phyloP scores from a whole-genome alignment of 2,888 invertebrate genomes.

The Acleris holmiana region DNA sequence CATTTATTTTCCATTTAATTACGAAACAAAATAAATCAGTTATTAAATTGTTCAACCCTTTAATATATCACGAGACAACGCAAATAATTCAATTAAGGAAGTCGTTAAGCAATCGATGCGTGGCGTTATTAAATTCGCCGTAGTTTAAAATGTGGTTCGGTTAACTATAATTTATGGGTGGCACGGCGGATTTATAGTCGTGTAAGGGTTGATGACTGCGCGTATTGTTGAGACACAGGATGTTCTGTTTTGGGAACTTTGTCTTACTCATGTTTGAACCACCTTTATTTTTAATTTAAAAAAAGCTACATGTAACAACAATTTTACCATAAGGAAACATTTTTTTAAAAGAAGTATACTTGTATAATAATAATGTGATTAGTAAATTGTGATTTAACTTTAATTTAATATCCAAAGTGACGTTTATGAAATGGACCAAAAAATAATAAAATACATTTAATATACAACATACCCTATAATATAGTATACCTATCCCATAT shows the following conservation, averaged over 20 bases:
- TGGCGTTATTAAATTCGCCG: slow-evolving; percentile 75
- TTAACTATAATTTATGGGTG: slow-evolving; percentile 58
- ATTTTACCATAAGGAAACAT: too few relatives aligned
- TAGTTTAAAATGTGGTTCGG: slow-evolving; percentile 78
- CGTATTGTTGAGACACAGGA: slow-evolving; percentile 28
- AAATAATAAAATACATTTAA: too few relatives aligned
- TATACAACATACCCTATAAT: too few relatives aligned
- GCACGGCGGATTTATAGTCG: slow-evolving; percentile 35
- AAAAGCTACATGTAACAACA: too few relatives aligned
- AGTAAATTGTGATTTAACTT: too few relatives aligned
- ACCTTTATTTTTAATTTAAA: too few relatives aligned
- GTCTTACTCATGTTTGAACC: too few relatives aligned
- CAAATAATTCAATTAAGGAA: slow-evolving; percentile 73
- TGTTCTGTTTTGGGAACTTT: slow-evolving; percentile 3
- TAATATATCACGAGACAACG: slow-evolving; percentile 55
- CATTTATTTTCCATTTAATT: slow-evolving; percentile 34
- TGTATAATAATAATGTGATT: too few relatives aligned
- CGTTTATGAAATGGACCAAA: too few relatives aligned
- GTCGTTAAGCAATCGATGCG: slow-evolving; percentile 81
- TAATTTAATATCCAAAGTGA: too few relatives aligned
- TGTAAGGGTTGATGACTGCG: slow-evolving; percentile 34
- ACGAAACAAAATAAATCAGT: slow-evolving; percentile 46
- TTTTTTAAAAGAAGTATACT: too few relatives aligned
- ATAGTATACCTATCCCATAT: too few relatives aligned
- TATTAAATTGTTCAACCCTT: slow-evolving; percentile 65